phyloP scores from a whole-genome alignment of 1,140 invertebrate genomes.

The Platyscapa corneri region DNA sequence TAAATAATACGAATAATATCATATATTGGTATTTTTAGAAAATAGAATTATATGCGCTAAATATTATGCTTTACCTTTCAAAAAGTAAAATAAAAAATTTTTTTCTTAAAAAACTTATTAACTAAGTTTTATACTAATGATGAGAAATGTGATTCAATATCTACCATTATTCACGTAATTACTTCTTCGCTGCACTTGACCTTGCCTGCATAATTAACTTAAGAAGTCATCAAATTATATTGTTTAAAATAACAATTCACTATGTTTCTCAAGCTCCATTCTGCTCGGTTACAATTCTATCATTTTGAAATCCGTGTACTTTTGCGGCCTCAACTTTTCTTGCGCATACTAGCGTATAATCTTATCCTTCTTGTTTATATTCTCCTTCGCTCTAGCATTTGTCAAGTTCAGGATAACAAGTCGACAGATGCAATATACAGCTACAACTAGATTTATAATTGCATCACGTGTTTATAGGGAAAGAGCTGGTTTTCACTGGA shows the following conservation, averaged over 20 bases:
- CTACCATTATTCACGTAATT: neutral
- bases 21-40: too few species aligned
- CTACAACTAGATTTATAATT: slow-evolving; percentile 5
- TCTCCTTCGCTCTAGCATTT: neutral
- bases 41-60: too few species aligned
- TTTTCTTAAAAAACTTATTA: neutral
- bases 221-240: slow-evolving; percentile 1
- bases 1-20: too few species aligned
- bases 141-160: neutral
- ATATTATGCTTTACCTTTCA: neutral
- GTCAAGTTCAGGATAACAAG: slow-evolving; percentile 46
- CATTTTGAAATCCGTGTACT: neutral
- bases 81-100: neutral
- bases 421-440: slow-evolving; percentile 22
- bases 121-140: neutral
- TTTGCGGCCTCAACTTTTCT: neutral
- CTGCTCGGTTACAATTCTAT: neutral
- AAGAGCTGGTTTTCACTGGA: slow-evolving; percentile 11
- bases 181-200: neutral
- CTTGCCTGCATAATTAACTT: slow-evolving; percentile 28
- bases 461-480: neutral
- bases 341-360: neutral
- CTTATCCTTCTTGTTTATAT: slow-evolving; percentile 1
- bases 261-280: neutral
- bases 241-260: neutral